Base-by-base conservation (phyloP, 2,888 invertebrate genomes). In the Parapristionchus giblindavisi region DNA sequence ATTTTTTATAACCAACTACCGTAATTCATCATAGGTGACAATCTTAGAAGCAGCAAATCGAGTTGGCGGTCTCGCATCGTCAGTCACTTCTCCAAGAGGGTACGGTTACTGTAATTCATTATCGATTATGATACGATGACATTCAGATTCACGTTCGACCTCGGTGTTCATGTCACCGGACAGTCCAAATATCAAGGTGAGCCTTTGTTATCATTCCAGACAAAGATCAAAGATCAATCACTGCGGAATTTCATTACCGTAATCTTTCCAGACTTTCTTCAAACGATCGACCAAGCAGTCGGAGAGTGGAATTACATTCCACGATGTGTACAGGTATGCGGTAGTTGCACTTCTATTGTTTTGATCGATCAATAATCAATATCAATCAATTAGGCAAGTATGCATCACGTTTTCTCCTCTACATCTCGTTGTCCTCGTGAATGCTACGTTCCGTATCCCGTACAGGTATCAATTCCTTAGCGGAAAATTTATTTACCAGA, bases 101-200 rank as follows among this genome's bases (percentile, higher is more conserved):
- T 68, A 21, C 3, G 63, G 24, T 36, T 11, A 63, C n/a, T n/a
- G n/a, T n/a, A n/a, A n/a, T n/a, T n/a, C n/a, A n/a, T n/a, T n/a
- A n/a, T n/a, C n/a, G n/a, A n/a, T n/a, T n/a, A n/a, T n/a, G n/a
- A n/a, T n/a, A n/a, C n/a, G n/a, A n/a, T n/a, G n/a, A n/a, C n/a
- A n/a, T n/a, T n/a, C 66, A 51, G 79, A 21, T 79, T 79, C 52
- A 79, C 79, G 14, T 79, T 77, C 72, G 79, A 79, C 76, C 63
- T 79, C 2, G 79, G 79, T 24, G 79, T 79, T 6, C 79, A 79
- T 48, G 76, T 79, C 14, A 77, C 78, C 1, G 79, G 79, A 3
- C 58, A 72, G 21, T 60, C 60, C 21, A 70, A 70, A 54, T 70
- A 70, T 54, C 43, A 70, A 5, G 70, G 70, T 70, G 24, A 48